These are phyloP conservation scores for Thripadectes ignobilis DNA, from an alignment of 2,797 vertebrate species.

Conservation along the genomic window DNA sequence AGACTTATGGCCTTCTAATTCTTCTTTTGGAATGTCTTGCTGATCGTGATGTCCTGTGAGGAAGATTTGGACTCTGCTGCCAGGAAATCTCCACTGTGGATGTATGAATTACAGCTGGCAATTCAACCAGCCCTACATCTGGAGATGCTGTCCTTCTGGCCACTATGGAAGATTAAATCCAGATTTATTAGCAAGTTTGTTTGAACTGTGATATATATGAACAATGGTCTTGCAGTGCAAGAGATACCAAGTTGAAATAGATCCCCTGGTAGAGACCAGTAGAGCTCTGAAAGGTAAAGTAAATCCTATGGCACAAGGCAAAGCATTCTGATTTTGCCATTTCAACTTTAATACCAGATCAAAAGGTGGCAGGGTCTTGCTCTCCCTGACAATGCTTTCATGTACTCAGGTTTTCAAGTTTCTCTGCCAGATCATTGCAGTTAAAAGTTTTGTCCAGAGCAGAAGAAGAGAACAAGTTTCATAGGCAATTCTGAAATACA, in stretches of 20 bases:
- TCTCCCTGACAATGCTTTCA: not conserved
- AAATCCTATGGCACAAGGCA: not conserved
- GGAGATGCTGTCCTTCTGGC: not conserved
- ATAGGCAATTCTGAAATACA: not conserved
- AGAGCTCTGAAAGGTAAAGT: constrained; percentile 2
- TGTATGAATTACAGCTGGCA: not conserved
- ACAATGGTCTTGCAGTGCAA: constrained; percentile 45
- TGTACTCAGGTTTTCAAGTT: constrained; percentile 46
- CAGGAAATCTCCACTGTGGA: not conserved
- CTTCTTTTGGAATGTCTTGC: constrained; percentile 36
- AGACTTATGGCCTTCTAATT: constrained; percentile 51
- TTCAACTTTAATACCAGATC: constrained; percentile 21
- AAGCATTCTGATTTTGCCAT: constrained; percentile 7
- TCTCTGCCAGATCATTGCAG: constrained; percentile 12
- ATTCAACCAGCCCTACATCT: not conserved
- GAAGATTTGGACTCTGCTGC: constrained; percentile 37
- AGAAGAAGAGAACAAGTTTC: constrained; percentile 32
- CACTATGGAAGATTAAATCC: not conserved
- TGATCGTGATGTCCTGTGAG: not conserved
- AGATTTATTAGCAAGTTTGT: not conserved
- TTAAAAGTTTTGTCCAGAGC: constrained; percentile 18
- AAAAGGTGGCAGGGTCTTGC: constrained; percentile 14
- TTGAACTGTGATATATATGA: not conserved
- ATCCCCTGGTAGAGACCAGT: not conserved
- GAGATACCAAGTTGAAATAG: not conserved